Evolutionary conservation across 2,113 vertebrate genomes (phyloP).

Genomic region (Semicossyphus pulcher): DNA sequence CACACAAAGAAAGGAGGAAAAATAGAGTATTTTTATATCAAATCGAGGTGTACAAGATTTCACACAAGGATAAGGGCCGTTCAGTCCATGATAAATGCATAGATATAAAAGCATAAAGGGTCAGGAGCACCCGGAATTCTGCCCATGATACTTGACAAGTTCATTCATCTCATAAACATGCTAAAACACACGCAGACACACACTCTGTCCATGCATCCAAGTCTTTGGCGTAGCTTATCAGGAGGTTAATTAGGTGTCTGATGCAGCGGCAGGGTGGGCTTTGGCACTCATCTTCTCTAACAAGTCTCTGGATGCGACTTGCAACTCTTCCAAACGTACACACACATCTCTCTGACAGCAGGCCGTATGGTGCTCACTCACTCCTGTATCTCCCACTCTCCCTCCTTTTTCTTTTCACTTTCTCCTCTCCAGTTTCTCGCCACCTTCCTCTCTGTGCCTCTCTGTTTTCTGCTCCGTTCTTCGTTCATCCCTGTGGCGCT

Average conservation of each 20-base stretch:
- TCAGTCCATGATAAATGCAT: no score
- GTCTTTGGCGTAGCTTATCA: constrained; percentile 57
- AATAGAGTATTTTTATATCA: constrained; percentile 17
- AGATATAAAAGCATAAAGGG: background rate
- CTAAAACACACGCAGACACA: constrained; percentile 33
- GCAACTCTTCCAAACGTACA: constrained; percentile 44
- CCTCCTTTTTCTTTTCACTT: constrained; percentile 38
- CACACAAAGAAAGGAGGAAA: constrained; percentile 12
- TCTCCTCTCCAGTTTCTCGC: constrained; percentile 31
- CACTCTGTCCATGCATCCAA: constrained; percentile 19
- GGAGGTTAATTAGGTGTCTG: constrained; percentile 82
- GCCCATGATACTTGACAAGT: no score
- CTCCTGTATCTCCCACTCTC: constrained; percentile 25
- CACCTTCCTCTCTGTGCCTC: constrained; percentile 16
- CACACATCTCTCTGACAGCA: constrained; percentile 55
- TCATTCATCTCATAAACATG: constrained; percentile 51
- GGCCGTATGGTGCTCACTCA: constrained; percentile 22
- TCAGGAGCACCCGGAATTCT: constrained; percentile 4
- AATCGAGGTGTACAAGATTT: constrained; percentile 26
- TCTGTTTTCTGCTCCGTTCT: constrained; percentile 4
- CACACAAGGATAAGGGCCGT: constrained; percentile 7
- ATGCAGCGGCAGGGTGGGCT: constrained; percentile 56
- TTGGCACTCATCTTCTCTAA: constrained; percentile 77
- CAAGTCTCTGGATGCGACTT: constrained; percentile 71
- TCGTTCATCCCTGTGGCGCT: constrained; percentile 45